Base-by-base conservation (phyloP, 2,113 vertebrate genomes). In the Empidonax alnorum region DNA sequence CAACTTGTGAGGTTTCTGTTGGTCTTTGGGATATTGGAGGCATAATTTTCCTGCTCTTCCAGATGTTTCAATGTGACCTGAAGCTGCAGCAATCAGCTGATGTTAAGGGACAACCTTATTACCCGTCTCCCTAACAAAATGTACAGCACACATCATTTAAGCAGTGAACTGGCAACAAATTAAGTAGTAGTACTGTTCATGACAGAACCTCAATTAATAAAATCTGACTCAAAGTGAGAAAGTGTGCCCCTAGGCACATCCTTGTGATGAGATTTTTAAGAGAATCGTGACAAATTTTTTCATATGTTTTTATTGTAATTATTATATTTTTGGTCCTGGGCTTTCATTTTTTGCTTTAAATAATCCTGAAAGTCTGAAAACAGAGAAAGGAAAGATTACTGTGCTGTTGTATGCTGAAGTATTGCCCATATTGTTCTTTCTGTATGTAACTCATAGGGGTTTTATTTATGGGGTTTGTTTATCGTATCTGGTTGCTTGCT, bases 181-280 rank as follows among this genome's bases (percentile, higher is more conserved):
- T 62, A 80, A 73, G 33, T 80, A 30, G 33, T 77, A 75, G 23
- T 42, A n/a, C 37, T 15, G 12, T 92, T 92, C 1, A 3, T 94
- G 75, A 85, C 74, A 73, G 71, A 94, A 58, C 41, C 28, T 85
- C 93, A 87, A 91, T 97, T 93, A 93, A 83, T 87, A 65, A 76
- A 76, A 80, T 88, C 53, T 90, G 53, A 90, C 42, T 79, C 41
- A 33, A 73, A 83, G 58, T 80, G 63, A 93, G n/a, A 37, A 88
- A 77, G 84, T 56, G 62, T 93, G 78, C 67, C 63, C 15, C 14
- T 41, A 83, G 87, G 66, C 71, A 79, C 12, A 22, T 85, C 22
- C 44, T 25, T 75, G 9, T 79, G 79, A 87, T 94, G 87, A 84
- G 49, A n/a, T 89, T 56, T 86, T 67, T 79, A 58, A 76, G 85